Evolutionary conservation across 2,888 invertebrate species (phyloP).

Genomic region (Leucophenga maculata): DNA sequence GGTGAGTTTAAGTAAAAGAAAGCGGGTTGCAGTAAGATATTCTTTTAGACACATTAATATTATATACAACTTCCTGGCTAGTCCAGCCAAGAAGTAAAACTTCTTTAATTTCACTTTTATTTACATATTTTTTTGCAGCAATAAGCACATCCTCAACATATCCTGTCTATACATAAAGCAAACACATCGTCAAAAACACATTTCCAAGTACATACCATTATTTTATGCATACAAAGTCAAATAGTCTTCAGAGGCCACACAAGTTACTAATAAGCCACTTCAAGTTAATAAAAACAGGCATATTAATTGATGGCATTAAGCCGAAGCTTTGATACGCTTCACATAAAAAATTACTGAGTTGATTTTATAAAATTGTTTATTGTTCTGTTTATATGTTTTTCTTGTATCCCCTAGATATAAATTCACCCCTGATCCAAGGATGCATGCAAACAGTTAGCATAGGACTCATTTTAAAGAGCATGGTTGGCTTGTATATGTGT

Average conservation of each 20-base stretch:
- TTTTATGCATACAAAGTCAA: constrained; percentile 27
- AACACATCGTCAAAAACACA: constrained; percentile 69
- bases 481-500: no score
- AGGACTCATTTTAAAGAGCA: no score
- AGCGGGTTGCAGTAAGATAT: background rate
- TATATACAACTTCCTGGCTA: constrained; percentile 12
- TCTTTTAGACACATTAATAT: background rate
- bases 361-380: no score
- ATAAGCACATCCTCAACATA: constrained; percentile 57
- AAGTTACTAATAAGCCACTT: constrained; percentile 64
- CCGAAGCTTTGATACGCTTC: background rate
- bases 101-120: constrained; percentile 13
- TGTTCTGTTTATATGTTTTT: no score
- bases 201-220: constrained; percentile 50
- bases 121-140: constrained; percentile 53
- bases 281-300: constrained; percentile 21
- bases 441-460: no score
- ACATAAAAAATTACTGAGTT: no score
- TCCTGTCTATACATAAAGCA: constrained; percentile 48
- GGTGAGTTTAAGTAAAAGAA: background rate
- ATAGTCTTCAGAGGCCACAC: constrained; percentile 53
- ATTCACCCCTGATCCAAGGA: no score
- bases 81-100: no score
- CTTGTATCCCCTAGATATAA: no score
- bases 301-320: background rate